phyloP scores from a whole-genome alignment of 1,140 invertebrate genomes.

The Drosophila mojavensis region DNA sequence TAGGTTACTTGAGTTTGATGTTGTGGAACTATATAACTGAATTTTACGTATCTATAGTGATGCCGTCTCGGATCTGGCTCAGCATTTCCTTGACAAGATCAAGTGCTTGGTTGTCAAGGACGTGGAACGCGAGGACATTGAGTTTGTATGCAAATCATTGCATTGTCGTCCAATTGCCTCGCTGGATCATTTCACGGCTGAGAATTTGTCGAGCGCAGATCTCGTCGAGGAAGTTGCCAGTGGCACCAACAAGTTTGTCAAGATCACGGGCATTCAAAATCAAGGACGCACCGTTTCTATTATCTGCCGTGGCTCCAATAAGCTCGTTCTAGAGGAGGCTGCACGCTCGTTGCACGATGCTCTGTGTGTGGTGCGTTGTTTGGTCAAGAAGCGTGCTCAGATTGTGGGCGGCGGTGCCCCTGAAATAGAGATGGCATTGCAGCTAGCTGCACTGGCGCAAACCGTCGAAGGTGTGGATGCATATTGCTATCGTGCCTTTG shows the following conservation, averaged over 20 bases:
- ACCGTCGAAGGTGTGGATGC: slow-evolving; percentile 95
- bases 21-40: not conserved
- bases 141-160: slow-evolving; percentile 98
- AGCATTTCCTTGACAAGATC: slow-evolving; percentile 99
- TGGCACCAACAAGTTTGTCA: slow-evolving; percentile 96
- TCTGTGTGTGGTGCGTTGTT: slow-evolving; percentile 98
- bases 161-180: slow-evolving; percentile 98
- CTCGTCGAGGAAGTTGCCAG: slow-evolving; percentile 97
- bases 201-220: slow-evolving; percentile 96
- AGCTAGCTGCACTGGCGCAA: slow-evolving; percentile 92
- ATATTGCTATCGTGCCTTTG: slow-evolving; percentile 97
- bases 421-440: slow-evolving; percentile 96
- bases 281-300: slow-evolving; percentile 96
- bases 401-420: slow-evolving; percentile 98
- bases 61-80: slow-evolving; percentile 97
- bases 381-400: slow-evolving; percentile 96
- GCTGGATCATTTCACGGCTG: slow-evolving; percentile 97
- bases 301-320: slow-evolving; percentile 98
- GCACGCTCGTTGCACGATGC: slow-evolving; percentile 98
- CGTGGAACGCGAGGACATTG: slow-evolving; percentile 98
- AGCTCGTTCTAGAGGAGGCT: slow-evolving; percentile 97
- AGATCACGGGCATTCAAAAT: slow-evolving; percentile 95
- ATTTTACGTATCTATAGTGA: slow-evolving; percentile 85
- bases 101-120: slow-evolving; percentile 99
- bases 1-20: not conserved